Base-by-base conservation (phyloP, 2,113 vertebrate genomes). In the Spilogale gracilis region DNA sequence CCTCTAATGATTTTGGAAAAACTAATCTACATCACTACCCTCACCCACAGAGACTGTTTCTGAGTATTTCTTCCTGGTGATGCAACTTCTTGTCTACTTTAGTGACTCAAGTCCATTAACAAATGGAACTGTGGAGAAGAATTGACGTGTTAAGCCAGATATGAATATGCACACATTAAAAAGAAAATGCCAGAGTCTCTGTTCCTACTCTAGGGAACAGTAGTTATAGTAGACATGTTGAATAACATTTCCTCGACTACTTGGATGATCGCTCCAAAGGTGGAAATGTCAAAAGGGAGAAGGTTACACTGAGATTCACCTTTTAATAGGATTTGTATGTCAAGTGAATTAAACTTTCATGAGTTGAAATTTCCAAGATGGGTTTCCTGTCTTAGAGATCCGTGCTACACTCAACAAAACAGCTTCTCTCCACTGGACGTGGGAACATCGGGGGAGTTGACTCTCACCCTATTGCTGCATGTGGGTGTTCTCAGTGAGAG, bases 101-200 rank as follows among this genome's bases (percentile, higher is more conserved):
- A 92, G n/a, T 43, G 76, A 79, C 32, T 86, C 43, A 9, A 58
- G 18, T 86, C 63, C 81, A 78, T 97, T 96, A 83, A 95, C 74
- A 97, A 98, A 97, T 79, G 93, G 95, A 80, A 96, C 86, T 27
- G 21, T 94, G 84, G 98, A 92, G 84, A 97, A 98, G 98, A 98
- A 91, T 50, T 23, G 58, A 67, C 82, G 61, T 25, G 38, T 80
- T 69, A 98, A 97, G 86, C 56, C 48, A 84, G 67, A 45, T 76
- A 91, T 48, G 38, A 91, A 71, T 92, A 79, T 89, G 74, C 98
- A 79, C 82, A 8, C 20, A 12, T 95, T 79, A 83, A 65, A 91
- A 98, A 87, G 78, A 60, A 79, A 80, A 23, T 12, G 32, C 50
- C 21, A 43, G 9, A 45, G 20, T 32, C 61, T 69, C 67, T 73